These are phyloP conservation scores for Drosophila bipectinata DNA, from an alignment of 1,140 invertebrate genomes.

Conservation along the genomic window DNA sequence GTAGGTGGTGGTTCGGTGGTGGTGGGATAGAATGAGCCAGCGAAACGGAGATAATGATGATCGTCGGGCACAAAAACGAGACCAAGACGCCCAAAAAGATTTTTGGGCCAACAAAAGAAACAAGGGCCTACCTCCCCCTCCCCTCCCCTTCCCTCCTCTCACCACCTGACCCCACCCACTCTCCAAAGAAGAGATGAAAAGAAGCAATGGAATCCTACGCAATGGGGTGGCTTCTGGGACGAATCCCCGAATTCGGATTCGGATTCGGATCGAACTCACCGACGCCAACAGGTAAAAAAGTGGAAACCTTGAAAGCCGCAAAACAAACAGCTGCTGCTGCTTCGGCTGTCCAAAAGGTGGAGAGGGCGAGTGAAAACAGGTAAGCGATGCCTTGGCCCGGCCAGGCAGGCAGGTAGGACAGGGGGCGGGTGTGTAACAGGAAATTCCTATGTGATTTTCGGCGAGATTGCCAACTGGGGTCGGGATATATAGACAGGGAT, in stretches of 20 bases:
- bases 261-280: slow-evolving; percentile 34
- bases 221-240: slow-evolving; percentile 76
- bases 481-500: slow-evolving; percentile 30
- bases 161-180: slow-evolving; percentile 27
- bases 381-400: slow-evolving; percentile 42
- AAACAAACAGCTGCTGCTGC: slow-evolving; percentile 75
- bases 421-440: slow-evolving; percentile 69
- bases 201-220: slow-evolving; percentile 71
- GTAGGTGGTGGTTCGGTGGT: slow-evolving; percentile 18
- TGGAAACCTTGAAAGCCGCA: slow-evolving; percentile 80
- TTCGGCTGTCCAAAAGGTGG: slow-evolving; percentile 1
- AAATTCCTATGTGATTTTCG: slow-evolving; percentile 82
- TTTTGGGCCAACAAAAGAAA: slow-evolving; percentile 59
- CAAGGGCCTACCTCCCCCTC: slow-evolving; percentile 16
- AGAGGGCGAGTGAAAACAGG: slow-evolving; percentile 54
- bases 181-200: slow-evolving; percentile 25
- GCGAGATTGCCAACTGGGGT: slow-evolving; percentile 71
- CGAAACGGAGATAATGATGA: slow-evolving; percentile 80
- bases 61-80: slow-evolving; percentile 65
- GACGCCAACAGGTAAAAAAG: slow-evolving; percentile 73
- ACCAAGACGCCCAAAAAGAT: slow-evolving; percentile 63
- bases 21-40: slow-evolving; percentile 77
- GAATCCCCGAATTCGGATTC: slow-evolving; percentile 31
- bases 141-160: slow-evolving; percentile 5
- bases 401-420: slow-evolving; percentile 65